Evolutionary conservation across 2,113 vertebrate species (phyloP), one percentile per base, ranked within the genome.

Genomic region (Myotis brandtii): DNA sequence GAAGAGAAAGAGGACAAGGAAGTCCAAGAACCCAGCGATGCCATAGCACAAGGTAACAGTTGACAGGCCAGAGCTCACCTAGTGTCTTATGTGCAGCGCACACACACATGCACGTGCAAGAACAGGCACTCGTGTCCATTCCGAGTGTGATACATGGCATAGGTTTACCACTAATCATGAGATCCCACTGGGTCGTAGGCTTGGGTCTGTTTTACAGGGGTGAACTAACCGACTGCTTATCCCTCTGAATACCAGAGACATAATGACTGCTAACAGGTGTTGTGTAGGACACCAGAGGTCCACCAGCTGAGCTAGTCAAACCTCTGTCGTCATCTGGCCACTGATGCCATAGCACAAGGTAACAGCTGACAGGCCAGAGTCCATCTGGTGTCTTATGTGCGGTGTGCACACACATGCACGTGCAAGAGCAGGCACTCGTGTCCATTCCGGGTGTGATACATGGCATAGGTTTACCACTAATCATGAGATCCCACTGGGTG

Each of bases 1-100:
- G 99, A 99, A 92, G 99, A 99, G 86, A 99, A 99, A 96, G 99
- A 99, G 8, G 99, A 99, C 76, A 99, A 97, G 96, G 99, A 99
- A 96, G 89, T 21, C 86, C 98, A 97, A 16, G 99, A 99, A 52
- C 98, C 97, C 14, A 98, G 98, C 76, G 99, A 99, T 95, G 81
- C 99, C 96, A 99, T 99, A 91, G 93, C 99, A 92, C 99, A 99
- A 98, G 99, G 99, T 99, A 98, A 94, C 11, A 32, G 32, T 75
- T 3, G 13, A 37, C n/a, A 54, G 40, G 37, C 73, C 70, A 34
- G 54, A n/a, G 30, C 32, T 54, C 17, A 10, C 56, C n/a, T 25
- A 34, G 43, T 1, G 4, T 76, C n/a, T 18, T 34, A 8, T 0
- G 2, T 11, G 9, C 0, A 0, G 62, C 34, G 5, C 30, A 21